phyloP scores from a whole-genome alignment of 1,140 invertebrate genomes.

The Aphaenogaster floridana region DNA sequence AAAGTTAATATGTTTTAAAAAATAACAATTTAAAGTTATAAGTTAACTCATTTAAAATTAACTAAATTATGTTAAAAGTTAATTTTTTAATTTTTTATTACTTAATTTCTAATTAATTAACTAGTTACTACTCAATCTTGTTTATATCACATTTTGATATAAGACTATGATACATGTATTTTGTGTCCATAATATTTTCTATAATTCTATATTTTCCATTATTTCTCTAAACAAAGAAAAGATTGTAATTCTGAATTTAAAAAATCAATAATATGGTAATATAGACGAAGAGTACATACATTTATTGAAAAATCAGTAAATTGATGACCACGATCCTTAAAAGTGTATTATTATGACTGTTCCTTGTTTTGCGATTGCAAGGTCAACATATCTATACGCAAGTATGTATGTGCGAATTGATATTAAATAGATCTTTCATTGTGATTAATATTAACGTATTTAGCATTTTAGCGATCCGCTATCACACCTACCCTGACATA shows the following conservation, averaged over 20 bases:
- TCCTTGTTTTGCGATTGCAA: not conserved
- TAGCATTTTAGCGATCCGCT: conserved; percentile 69
- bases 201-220: not conserved
- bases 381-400: not conserved
- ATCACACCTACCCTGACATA: conserved; percentile 69
- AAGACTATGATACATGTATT: not conserved
- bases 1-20: no score
- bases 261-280: not conserved
- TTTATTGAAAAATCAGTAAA: not conserved
- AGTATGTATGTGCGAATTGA: conserved; percentile 34
- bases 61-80: no score
- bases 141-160: no score
- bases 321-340: not conserved
- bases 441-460: conserved; percentile 66
- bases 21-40: no score
- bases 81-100: no score
- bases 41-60: no score
- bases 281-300: no score
- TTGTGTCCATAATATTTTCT: not conserved
- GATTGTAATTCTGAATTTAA: not conserved
- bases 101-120: no score
- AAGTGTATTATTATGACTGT: not conserved
- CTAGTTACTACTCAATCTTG: no score
- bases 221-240: not conserved
- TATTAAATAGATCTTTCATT: conserved; percentile 52